These are phyloP conservation scores for Cervus canadensis DNA, from an alignment of 2,113 vertebrate genomes.

Conservation along the genomic window DNA sequence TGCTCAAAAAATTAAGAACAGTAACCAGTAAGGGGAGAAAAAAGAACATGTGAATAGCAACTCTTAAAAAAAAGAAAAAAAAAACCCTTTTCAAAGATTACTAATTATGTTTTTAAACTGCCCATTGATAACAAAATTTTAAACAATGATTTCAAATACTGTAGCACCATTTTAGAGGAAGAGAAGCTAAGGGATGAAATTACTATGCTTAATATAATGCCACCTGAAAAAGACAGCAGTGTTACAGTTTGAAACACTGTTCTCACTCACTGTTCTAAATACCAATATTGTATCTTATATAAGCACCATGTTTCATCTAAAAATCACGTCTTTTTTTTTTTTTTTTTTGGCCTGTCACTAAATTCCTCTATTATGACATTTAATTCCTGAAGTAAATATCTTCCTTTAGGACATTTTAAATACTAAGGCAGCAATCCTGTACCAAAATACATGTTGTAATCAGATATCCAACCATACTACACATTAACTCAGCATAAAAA, in stretches of 20 bases:
- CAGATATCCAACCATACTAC: constrained; percentile 48
- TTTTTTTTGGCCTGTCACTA: constrained; percentile 9
- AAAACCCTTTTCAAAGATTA: constrained; percentile 50
- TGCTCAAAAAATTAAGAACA: background rate
- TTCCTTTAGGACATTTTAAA: constrained; percentile 65
- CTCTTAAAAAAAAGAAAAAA: constrained; percentile 50
- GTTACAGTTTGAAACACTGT: background rate
- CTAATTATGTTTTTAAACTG: background rate
- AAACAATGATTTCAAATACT: background rate
- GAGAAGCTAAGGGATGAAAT: constrained; percentile 24
- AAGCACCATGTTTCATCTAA: constrained; percentile 14
- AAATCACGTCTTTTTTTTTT: background rate
- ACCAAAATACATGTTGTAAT: constrained; percentile 58
- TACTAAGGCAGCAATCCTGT: constrained; percentile 49
- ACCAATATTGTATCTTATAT: background rate
- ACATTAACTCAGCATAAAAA: constrained; percentile 56
- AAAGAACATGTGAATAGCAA: background rate
- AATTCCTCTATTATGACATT: constrained; percentile 58
- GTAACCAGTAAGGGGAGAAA: background rate
- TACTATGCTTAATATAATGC: constrained; percentile 8
- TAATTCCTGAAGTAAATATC: constrained; percentile 67
- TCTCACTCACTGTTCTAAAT: background rate
- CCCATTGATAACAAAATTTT: background rate
- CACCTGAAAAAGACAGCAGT: background rate
- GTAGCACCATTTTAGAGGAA: constrained; percentile 9